These are phyloP conservation scores for Telmatochromis bifrenatus DNA, from an alignment of 2,113 vertebrate genomes.

Conservation along the genomic window DNA sequence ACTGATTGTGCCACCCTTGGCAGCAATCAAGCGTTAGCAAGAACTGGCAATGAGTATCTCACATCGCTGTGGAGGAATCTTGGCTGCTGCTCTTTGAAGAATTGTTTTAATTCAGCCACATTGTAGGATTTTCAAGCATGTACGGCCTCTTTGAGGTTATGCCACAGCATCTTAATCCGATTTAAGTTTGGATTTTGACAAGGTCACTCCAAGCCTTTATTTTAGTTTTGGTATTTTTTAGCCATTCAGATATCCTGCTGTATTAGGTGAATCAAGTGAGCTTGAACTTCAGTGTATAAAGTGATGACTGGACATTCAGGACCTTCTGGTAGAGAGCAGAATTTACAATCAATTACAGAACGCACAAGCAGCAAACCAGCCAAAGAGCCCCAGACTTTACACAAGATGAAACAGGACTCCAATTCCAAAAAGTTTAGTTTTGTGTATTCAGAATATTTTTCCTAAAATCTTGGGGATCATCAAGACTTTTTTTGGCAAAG, in stretches of 20 bases:
- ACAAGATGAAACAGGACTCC: not conserved
- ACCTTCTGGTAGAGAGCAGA: not conserved
- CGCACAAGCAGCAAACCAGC: not conserved
- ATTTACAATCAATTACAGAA: not conserved
- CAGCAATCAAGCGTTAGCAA: not conserved
- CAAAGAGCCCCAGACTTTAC: not conserved
- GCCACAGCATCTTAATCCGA: not conserved
- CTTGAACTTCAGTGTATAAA: not conserved
- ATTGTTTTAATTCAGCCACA: not conserved
- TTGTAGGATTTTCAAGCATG: not conserved
- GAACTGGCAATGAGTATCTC: not conserved
- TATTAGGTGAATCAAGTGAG: not conserved
- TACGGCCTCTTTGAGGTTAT: not conserved
- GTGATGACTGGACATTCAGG: not conserved
- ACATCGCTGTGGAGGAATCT: not conserved
- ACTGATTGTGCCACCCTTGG: not conserved
- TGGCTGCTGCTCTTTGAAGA: not conserved
- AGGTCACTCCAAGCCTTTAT: not conserved
- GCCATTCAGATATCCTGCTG: not conserved
- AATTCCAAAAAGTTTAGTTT: not conserved
- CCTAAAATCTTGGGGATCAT: not conserved
- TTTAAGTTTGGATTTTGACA: not conserved
- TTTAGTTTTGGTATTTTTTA: fast-evolving
- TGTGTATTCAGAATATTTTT: fast-evolving
- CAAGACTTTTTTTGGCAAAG: not conserved